Evolutionary conservation across 2,113 vertebrate species (phyloP), one percentile per base, ranked within the genome.

Genomic region (Genyomyrus donnyi): DNA sequence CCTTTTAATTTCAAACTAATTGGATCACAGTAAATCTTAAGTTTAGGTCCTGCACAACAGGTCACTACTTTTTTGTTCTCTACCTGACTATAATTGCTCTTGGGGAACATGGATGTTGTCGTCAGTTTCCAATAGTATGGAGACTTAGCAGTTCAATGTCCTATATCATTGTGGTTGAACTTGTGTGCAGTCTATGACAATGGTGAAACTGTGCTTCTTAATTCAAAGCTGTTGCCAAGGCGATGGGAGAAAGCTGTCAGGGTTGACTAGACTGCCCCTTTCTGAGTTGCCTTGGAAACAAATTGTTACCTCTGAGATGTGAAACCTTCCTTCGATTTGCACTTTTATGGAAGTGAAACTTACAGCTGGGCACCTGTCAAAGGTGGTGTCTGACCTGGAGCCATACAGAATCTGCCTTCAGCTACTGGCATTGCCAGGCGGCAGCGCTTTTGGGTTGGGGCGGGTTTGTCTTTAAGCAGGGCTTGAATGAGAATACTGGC

Each of bases 231-330:
- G 94, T 93, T 90, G 85, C 89, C 92, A 88, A 91, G 92, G 92
- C 90, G 91, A 92, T 88, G 8, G 74, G 24, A 89, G 70, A 50
- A 77, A 84, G 91, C 91, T 92, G 92, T 49, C 50, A 87, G 46
- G 85, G 89, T 85, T 90, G 70, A 89, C 87, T 85, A 90, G 93
- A 93, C 94, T 95, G 92, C 94, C 56, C 94, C 93, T 93, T 91
- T 91, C 93, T 93, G 94, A 94, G 95, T 96, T 96, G 95, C 95
- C 96, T 96, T 96, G 85, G 89, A 92, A 90, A 91, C 58, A 91
- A 91, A 91, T 92, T 92, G 90, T 90, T 92, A 91, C 92, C 89
- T 92, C 94, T 93, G 90, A 91, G 39, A 48, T 91, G 87, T 89
- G 88, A 88, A 80, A 88, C 88, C 86, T 53, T 53, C 86, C 53